Conservation (phyloP, 2,797 vertebrate genomes). For the Gymnothorax javanicus region DNA sequence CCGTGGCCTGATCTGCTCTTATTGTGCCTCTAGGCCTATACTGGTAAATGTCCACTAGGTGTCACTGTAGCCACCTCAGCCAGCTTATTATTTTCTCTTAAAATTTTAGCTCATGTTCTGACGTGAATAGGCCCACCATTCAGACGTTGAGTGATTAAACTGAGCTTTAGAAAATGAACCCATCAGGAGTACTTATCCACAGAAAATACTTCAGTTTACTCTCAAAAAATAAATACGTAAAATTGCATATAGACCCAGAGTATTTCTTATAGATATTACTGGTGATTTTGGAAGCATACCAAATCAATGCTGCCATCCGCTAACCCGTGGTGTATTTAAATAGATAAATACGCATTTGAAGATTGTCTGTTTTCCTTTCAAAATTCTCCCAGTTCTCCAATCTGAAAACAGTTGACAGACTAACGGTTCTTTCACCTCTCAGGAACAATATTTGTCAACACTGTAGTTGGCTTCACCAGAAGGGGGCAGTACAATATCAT, state of each 20-base stretch:
- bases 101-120: no score
- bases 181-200: not conserved
- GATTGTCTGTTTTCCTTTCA: not conserved
- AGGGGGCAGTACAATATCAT: constrained; percentile 41
- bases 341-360: not conserved
- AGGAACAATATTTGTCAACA: not conserved
- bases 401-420: not conserved
- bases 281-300: not conserved
- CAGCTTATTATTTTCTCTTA: no score
- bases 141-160: not conserved
- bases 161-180: not conserved
- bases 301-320: not conserved
- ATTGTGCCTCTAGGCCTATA: not conserved
- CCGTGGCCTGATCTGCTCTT: not conserved
- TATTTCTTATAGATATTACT: not conserved
- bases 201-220: not conserved
- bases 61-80: not conserved
- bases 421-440: not conserved
- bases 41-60: not conserved
- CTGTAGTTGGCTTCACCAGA: constrained; percentile 20
- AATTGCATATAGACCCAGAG: not conserved
- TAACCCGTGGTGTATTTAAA: not conserved
- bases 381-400: not conserved
- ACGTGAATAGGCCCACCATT: not conserved
- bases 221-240: not conserved